Evolutionary conservation across 2,888 invertebrate genomes (phyloP).

Genomic region (Muschampia staudingeri): DNA sequence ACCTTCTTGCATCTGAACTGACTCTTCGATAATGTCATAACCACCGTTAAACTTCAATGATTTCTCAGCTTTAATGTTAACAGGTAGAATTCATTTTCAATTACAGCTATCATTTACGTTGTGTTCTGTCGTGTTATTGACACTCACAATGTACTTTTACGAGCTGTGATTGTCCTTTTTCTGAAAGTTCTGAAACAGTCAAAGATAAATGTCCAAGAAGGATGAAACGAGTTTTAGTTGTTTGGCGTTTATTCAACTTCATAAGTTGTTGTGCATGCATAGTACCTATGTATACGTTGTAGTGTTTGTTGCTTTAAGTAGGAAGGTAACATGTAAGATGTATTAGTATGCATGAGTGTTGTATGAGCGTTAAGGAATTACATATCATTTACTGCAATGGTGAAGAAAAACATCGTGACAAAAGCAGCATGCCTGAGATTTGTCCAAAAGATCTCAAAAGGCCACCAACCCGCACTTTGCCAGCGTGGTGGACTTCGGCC

Average conservation of each 20-base stretch:
- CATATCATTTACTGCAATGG: too few species aligned
- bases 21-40: slow-evolving; percentile 81
- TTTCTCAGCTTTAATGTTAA: slow-evolving; percentile 80
- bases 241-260: slow-evolving; percentile 83
- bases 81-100: slow-evolving; percentile 84
- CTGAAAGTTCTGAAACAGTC: slow-evolving; percentile 81
- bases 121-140: slow-evolving; percentile 54
- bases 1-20: slow-evolving; percentile 79
- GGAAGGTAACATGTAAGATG: too few species aligned
- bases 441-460: too few species aligned
- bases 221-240: slow-evolving; percentile 85
- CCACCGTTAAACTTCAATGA: slow-evolving; percentile 77
- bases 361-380: too few species aligned
- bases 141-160: slow-evolving; percentile 75
- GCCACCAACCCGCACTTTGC: too few species aligned
- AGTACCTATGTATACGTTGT: slow-evolving; percentile 69
- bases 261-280: slow-evolving; percentile 71
- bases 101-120: slow-evolving; percentile 67
- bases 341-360: too few species aligned
- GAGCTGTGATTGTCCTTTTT: slow-evolving; percentile 87
- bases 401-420: too few species aligned
- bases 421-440: too few species aligned
- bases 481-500: too few species aligned
- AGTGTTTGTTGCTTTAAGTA: not conserved
- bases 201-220: slow-evolving; percentile 85